Evolutionary conservation across 1,140 invertebrate genomes (phyloP).

Genomic region (Nephila pilipes): DNA sequence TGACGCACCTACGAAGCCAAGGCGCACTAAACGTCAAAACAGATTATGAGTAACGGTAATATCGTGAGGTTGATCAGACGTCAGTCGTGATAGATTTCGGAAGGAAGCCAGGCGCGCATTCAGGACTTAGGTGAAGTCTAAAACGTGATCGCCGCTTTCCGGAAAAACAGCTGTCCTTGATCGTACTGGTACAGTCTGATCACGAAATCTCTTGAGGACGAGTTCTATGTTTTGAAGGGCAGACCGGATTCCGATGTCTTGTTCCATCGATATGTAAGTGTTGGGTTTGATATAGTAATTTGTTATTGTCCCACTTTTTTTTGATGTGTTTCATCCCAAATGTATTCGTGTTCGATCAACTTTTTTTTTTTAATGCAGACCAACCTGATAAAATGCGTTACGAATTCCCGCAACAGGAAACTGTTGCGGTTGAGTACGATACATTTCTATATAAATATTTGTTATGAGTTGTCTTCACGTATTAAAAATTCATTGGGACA

Average conservation of each 20-base stretch:
- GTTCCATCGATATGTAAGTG: neutral
- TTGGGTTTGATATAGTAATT: neutral
- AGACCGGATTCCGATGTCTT: neutral
- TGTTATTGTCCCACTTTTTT: neutral
- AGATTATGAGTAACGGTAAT: constrained; percentile 13
- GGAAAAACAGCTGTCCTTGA: constrained; percentile 54
- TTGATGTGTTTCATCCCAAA: neutral
- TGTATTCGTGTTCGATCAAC: no score
- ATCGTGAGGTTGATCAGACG: constrained; percentile 36
- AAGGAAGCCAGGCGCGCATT: neutral
- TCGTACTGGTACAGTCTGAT: constrained; percentile 1
- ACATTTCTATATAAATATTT: no score
- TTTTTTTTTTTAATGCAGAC: neutral
- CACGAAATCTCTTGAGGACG: neutral
- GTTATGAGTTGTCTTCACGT: no score
- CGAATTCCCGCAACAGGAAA: neutral
- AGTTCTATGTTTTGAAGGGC: constrained; percentile 25
- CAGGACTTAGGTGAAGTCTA: no score
- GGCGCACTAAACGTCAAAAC: neutral
- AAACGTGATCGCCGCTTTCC: constrained; percentile 22
- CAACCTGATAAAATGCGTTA: neutral
- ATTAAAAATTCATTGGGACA: no score
- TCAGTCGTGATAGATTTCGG: constrained; percentile 46
- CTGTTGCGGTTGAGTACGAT: no score
- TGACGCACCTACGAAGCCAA: neutral